phyloP scores from a whole-genome alignment of 64 coral and sea anemone species.

The Orbicella faveolata region DNA sequence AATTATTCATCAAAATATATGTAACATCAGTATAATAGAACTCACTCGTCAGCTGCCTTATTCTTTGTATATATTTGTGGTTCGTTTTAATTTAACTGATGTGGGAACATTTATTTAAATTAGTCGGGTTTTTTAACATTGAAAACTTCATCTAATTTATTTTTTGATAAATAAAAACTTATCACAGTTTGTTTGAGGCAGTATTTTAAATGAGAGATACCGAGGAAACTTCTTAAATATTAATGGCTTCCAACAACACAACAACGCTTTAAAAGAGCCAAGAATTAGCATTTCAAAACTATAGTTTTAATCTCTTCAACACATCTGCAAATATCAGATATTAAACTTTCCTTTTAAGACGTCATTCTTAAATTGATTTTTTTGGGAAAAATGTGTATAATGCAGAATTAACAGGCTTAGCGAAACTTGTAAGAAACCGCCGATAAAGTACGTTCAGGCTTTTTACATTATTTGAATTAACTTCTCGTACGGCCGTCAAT shows the following conservation, averaged over 20 bases:
- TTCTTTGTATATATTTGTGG: background rate
- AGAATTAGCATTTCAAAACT: slow-evolving; percentile 21
- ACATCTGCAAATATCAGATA: slow-evolving; percentile 39
- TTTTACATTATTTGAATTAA: slow-evolving; percentile 25
- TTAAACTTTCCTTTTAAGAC: slow-evolving; percentile 22
- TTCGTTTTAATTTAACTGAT: slow-evolving; percentile 3
- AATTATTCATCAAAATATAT: background rate
- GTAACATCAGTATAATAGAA: background rate
- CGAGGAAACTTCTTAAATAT: slow-evolving; percentile 24
- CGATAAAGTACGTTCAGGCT: background rate
- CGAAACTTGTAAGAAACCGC: slow-evolving; percentile 2
- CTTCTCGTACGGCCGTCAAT: background rate
- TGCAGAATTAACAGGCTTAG: background rate
- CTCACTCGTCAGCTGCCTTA: background rate
- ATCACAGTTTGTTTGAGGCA: background rate
- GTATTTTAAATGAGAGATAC: slow-evolving; percentile 16
- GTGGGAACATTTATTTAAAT: background rate
- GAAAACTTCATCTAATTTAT: background rate
- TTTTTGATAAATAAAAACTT: background rate
- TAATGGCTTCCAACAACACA: slow-evolving; percentile 6
- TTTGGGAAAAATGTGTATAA: slow-evolving; percentile 25
- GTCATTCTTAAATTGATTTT: slow-evolving; percentile 11
- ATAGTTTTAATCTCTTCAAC: background rate
- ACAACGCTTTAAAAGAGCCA: background rate
- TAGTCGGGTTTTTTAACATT: background rate